Evolutionary conservation across 2,888 invertebrate species (phyloP), one percentile per base, ranked within the genome.

Genomic region (Pelosia muscerda): DNA sequence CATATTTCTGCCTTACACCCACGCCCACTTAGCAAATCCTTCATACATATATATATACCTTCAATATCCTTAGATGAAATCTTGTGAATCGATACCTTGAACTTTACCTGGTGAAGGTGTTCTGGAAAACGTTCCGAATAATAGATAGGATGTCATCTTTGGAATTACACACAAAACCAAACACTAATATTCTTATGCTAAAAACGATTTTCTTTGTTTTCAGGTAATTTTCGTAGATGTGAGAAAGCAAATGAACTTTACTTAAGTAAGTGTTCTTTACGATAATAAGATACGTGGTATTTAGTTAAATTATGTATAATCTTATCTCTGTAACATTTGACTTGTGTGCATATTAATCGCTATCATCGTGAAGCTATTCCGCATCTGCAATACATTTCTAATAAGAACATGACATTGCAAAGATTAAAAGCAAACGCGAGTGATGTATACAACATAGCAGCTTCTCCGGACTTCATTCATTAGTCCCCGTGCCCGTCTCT

Each of bases 221-320:
- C 93, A 92, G 92, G 93, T 93, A 93, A 92, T 90, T 91, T 89
- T 82, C 85, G 85, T 82, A 84, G 86, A 78, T 86, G 85, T 70
- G 84, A 88, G 81, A 90, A 88, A 86, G 79, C 85, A 79, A 87
- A 88, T 81, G 88, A 88, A 87, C 86, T 85, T 72, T 87, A 88
- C 81, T 83, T 86, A 86, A 85, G 93, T 93, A 78, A 90, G 90
- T 91, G 85, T 82, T 74, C 79, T 79, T 84, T 81, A 72, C 62
- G 72, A 72, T 75, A 69, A 70, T 59, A 63, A 69, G 65, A 71
- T 55, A 72, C 70, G 56, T 68, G 72, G 68, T 68, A 72, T 69
- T 62, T 54, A 66, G 67, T 71, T 59, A 63, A 34, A 70, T 76
- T 69, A 78, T 74, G 70, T 65, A 34, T 28, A 42, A 54, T 65